Conservation (phyloP, 2,113 vertebrate species). For the Nicator chloris region DNA sequence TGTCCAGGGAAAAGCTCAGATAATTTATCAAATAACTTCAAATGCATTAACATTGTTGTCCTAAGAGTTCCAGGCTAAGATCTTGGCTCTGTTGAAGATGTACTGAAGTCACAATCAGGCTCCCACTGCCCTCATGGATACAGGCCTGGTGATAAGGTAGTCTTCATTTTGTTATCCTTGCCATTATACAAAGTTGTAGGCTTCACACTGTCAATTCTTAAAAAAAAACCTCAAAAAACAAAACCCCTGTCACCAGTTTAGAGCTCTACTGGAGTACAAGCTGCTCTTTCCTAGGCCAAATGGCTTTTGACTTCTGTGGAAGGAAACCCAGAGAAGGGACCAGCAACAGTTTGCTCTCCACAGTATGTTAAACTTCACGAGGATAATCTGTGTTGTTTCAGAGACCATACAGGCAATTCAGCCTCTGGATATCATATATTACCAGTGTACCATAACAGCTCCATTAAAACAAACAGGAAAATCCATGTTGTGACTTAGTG, state of each 20-base stretch:
- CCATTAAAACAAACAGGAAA: not conserved
- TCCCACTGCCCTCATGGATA: not conserved
- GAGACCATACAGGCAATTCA: not conserved
- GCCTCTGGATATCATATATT: not conserved
- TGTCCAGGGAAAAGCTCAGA: not conserved
- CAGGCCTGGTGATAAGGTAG: not conserved
- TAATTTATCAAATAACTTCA: not conserved
- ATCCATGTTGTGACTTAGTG: not conserved
- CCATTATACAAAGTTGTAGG: not conserved
- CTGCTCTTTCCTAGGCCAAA: not conserved
- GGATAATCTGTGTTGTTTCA: not conserved
- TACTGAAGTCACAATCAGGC: not conserved
- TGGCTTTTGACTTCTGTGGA: not conserved
- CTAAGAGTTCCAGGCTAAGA: not conserved
- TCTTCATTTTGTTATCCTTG: not conserved
- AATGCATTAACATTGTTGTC: not conserved
- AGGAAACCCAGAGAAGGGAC: not conserved
- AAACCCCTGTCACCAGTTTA: not conserved
- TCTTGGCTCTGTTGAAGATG: not conserved
- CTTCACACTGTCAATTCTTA: not conserved
- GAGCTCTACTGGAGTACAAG: not conserved
- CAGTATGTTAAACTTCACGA: not conserved
- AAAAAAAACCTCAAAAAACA: not conserved
- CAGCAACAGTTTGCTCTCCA: not conserved
- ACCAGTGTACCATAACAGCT: not conserved